These are phyloP conservation scores for Episyrphus balteatus DNA, from an alignment of 1,140 invertebrate genomes.

Conservation along the genomic window DNA sequence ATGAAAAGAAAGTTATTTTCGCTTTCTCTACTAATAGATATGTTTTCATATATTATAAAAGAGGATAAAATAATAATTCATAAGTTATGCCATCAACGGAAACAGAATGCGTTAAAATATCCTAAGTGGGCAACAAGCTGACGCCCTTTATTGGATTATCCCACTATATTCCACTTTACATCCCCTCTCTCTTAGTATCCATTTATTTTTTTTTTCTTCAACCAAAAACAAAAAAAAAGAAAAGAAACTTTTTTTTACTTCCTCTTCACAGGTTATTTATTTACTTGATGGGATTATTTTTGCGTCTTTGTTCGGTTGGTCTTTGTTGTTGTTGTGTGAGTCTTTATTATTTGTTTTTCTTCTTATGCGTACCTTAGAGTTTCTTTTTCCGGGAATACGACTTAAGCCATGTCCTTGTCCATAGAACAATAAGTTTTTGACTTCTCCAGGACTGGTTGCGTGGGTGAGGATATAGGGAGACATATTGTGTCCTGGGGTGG, in stretches of 20 bases:
- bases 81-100: slow-evolving; percentile 36
- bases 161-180: background rate
- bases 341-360: slow-evolving; percentile 1
- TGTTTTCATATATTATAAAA: too few species aligned
- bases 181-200: too few species aligned
- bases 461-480: too few species aligned
- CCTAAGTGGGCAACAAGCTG: slow-evolving; percentile 36
- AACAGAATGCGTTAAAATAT: slow-evolving; percentile 17
- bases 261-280: slow-evolving; percentile 6
- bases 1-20: too few species aligned
- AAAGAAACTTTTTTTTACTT: background rate
- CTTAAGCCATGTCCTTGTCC: too few species aligned
- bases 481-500: too few species aligned
- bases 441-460: too few species aligned
- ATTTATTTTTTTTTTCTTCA: too few species aligned
- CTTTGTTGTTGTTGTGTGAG: background rate
- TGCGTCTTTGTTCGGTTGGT: background rate
- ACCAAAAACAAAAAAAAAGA: too few species aligned
- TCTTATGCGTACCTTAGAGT: background rate
- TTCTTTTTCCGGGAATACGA: background rate
- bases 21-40: too few species aligned
- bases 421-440: too few species aligned
- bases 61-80: slow-evolving; percentile 22
- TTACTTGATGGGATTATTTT: background rate
- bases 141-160: slow-evolving; percentile 11